phyloP scores from a whole-genome alignment of 2,888 invertebrate species.

The Drosophila percnosoma region DNA sequence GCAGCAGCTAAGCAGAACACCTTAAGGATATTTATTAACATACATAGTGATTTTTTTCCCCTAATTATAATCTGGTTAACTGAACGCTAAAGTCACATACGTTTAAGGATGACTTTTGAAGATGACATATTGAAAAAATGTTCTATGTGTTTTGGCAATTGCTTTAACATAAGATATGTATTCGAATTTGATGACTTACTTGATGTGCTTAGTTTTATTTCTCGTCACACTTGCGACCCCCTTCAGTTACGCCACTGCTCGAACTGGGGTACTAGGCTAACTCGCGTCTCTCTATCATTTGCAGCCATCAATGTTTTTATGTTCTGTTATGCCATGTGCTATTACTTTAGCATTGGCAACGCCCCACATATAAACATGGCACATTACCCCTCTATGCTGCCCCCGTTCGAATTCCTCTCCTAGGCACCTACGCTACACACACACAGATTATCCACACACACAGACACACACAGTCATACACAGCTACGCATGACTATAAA shows the following conservation, averaged over 20 bases:
- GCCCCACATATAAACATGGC: slow-evolving; percentile 56
- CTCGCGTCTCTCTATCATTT: slow-evolving; percentile 52
- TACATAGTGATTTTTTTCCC: background rate
- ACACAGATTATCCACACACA: slow-evolving; percentile 32
- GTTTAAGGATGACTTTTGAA: background rate
- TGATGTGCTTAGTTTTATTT: background rate
- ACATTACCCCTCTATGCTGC: slow-evolving; percentile 36
- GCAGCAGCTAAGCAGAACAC: background rate
- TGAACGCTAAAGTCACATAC: background rate
- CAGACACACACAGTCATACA: slow-evolving; percentile 31
- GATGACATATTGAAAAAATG: background rate
- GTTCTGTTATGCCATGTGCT: slow-evolving; percentile 68
- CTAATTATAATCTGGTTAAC: background rate
- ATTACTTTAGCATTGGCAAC: slow-evolving; percentile 76
- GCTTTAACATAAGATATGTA: background rate
- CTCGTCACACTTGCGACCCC: background rate
- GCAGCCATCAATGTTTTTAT: slow-evolving; percentile 76
- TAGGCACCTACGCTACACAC: slow-evolving; percentile 34
- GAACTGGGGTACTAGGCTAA: slow-evolving; percentile 19
- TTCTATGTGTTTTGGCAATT: background rate
- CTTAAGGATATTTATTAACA: slow-evolving; percentile 5
- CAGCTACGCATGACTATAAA: slow-evolving; percentile 73
- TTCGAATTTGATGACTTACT: background rate
- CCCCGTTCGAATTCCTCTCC: background rate
- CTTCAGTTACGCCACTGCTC: slow-evolving; percentile 31